Base-by-base conservation (phyloP, 23 tunicate genomes). In the Ascidia mentula region DNA sequence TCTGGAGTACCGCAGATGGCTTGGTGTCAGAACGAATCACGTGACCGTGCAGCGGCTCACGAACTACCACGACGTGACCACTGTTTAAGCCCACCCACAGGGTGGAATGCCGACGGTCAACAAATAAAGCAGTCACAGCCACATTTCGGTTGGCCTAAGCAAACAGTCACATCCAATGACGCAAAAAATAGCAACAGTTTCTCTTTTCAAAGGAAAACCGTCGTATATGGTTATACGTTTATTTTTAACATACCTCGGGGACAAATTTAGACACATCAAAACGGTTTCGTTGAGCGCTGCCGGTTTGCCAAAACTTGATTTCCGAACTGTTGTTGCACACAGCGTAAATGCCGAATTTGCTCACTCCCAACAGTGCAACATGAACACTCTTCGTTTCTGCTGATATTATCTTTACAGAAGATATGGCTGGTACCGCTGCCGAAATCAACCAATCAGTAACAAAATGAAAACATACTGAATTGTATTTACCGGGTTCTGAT, bases 21-120 rank as follows among this genome's bases (percentile, higher is more conserved):
- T 53, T 53, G 65, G 28, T 53, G 65, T 53, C 65, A 6, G 65
- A 53, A 53, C 65, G 65, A 53, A 53, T 9, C 4, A 53, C 65
- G 24, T 53, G 65, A 53, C 13, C 24, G 65, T 53, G 74, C 39
- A 71, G 32, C 45, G 79, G 60, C 34, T 73, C 86, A 34, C 77
- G 36, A 36, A 26, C 72, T 6, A 82, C 46, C 45, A 73, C 34
- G 31, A 82, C 79, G 5, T 73, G 86, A 17, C 86, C 86, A 34
- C 38, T 73, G 60, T 40, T 73, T 34, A 38, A 24, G 31, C 86
- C 86, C 37, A 82, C 86, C 86, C 86, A 82, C 79, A 82, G 59
- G 31, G 86, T 40, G 31, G 79, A 73, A 35, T 73, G 42, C 7
- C 0, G 38, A 32, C 22, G 31, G 32, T 82, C 86, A 73, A 82